Evolutionary conservation across 2,888 invertebrate species (phyloP).

Genomic region (Diarsia dahlii): DNA sequence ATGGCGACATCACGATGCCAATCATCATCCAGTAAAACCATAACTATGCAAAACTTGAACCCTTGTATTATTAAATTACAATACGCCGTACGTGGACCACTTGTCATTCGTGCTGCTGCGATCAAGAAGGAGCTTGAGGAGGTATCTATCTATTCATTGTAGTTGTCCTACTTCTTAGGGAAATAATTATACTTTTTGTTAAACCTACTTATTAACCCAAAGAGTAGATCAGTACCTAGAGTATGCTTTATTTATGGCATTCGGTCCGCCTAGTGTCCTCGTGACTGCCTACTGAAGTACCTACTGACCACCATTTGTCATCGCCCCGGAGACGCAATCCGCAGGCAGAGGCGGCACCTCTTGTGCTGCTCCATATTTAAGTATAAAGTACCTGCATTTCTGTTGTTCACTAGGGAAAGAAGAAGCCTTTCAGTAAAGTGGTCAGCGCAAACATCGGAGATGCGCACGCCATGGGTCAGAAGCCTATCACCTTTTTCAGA

Average conservation of each 20-base stretch:
- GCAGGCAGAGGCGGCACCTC: not conserved
- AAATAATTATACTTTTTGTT: too few relatives aligned
- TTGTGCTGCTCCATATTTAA: not conserved
- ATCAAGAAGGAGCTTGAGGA: conserved; percentile 16
- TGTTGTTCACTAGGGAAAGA: conserved; percentile 92
- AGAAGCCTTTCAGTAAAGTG: conserved; percentile 97
- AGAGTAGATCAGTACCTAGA: too few relatives aligned
- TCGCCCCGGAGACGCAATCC: not conserved
- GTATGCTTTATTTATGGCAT: too few relatives aligned
- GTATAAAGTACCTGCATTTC: not conserved
- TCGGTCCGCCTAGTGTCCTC: too few relatives aligned
- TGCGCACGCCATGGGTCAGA: conserved; percentile 99
- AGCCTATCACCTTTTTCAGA: conserved; percentile 97
- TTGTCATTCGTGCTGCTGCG: conserved; percentile 16
- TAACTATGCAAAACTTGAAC: conserved; percentile 24
- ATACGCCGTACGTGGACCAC: conserved; percentile 45
- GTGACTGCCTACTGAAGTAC: too few relatives aligned
- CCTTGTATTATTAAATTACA: conserved; percentile 32
- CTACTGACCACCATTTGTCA: not conserved
- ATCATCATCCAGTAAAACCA: not conserved
- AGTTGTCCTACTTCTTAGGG: not conserved
- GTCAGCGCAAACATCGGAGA: conserved; percentile 99
- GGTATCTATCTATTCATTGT: conserved; percentile 1
- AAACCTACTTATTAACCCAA: too few relatives aligned
- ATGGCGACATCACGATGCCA: not conserved